Base-by-base conservation (phyloP, 2,113 vertebrate genomes). In the Cyphomyrus discorhynchus region DNA sequence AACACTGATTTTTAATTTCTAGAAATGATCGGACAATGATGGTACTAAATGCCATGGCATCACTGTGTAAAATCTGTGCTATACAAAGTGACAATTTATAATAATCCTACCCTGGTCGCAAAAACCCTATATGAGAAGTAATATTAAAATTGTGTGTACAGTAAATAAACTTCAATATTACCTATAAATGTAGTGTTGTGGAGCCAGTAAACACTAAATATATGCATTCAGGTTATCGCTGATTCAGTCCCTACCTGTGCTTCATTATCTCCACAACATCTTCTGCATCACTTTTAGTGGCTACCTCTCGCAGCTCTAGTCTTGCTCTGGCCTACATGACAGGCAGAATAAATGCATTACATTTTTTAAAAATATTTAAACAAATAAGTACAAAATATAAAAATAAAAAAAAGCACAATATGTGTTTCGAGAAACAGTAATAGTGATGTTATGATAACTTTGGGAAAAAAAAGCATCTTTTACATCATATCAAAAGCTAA, bases 231-330 rank as follows among this genome's bases (percentile, higher is more conserved):
- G 15, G 35, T 8, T 84, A 19, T 53, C 45, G 9, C 52, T 4
- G 17, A 39, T 66, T 62, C 58, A 53, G 19, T 35, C 21, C 27
- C 77, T 92, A 99, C 98, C 98, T 99, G 35, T 99, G 97, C 93
- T 99, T 99, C 98, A 99, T 99, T 92, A 99, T 98, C 92, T 99
- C 97, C 93, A 99, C 95, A 86, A 99, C 98, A 90, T 99, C 98
- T 47, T 99, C 97, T 89, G 98, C 98, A 91, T 99, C 98, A 92
- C 95, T 95, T 92, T 96, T 98, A 42, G 96, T 97, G 39, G 95
- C 97, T 1, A 96, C 96, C 91, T 99, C 98, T 94, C 98, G 96
- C 89, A 99, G 96, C 89, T 99, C 98, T 94, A 99, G 89, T 90
- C 97, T 97, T 90, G 98, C 97, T 92, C 98, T 96, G 87, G 98